Base-by-base conservation (phyloP, 2,888 invertebrate genomes). In the Hirtodrosophila cameraria region DNA sequence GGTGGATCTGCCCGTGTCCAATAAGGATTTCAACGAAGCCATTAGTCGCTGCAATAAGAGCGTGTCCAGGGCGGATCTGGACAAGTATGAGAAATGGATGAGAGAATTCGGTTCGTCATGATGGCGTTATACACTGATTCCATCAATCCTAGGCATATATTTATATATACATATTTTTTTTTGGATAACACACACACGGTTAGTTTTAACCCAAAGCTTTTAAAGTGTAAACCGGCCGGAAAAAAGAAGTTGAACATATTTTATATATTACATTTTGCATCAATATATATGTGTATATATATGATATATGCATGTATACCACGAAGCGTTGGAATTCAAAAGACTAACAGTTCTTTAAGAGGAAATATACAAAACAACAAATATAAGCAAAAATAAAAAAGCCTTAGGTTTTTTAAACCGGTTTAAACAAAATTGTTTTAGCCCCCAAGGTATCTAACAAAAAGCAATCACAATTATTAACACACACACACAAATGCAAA, bases 41-140 rank as follows among this genome's bases (percentile, higher is more conserved):
- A 93, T 98, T 38, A 93, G 94, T 74, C 97, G 98, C 89, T 98
- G 99, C 91, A 98, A 97, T 90, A 98, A 99, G 91, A 97, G 97
- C 81, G 99, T 99, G 5, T 97, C 98, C 5, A 95, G 95, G 83
- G 96, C 96, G 65, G 99, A 99, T 92, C 93, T 99, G 76, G 96
- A 97, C 88, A 97, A 97, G 90, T 99, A 99, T 92, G 96, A 96
- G 85, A 95, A 96, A 87, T 99, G 99, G 99, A 98, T 99, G 97
- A 94, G 93, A 33, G 98, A 99, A 91, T 99, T 97, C 89, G 99
- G 99, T 54, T 91, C 91, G 57, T 91, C 91, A 87, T 91, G 91
- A 91, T 90, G 88, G 64, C 60, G 42, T 49, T 73, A 30, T 50
- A 13, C 4, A 12, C 49, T 27, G 15, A 36, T 54, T 33, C 39